Percentiles rank a stretch among this genome's conserved stretches.
Conservation (phyloP, 2,888 invertebrate genomes). For the Ypsolopha scabrella region DNA sequence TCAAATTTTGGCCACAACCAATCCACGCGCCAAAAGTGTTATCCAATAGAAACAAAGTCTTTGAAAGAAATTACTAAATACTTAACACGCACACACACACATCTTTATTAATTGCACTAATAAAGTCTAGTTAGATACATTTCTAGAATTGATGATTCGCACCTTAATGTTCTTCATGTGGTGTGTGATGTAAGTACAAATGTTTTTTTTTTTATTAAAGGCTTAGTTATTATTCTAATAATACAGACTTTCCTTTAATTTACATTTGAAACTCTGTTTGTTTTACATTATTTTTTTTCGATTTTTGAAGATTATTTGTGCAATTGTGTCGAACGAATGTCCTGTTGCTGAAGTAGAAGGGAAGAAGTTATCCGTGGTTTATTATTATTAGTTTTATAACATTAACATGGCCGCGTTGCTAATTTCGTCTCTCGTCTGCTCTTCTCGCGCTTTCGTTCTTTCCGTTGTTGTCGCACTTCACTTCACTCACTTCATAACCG, state of each 20-base stretch:
- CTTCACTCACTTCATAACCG: conserved; percentile 44
- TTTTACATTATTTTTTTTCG: neutral
- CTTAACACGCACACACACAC: too few relatives aligned
- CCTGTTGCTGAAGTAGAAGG: neutral
- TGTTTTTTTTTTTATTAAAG: too few relatives aligned
- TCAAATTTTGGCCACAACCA: too few relatives aligned
- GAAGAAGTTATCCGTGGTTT: neutral
- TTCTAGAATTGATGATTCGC: too few relatives aligned
- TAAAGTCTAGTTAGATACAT: too few relatives aligned
- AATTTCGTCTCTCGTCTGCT: conserved; percentile 50
- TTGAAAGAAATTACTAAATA: too few relatives aligned
- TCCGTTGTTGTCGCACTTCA: conserved; percentile 5
- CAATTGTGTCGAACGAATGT: too few relatives aligned
- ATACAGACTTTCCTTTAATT: neutral
- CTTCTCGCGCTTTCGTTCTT: conserved; percentile 48
- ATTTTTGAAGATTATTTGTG: neutral
- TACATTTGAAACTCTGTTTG: neutral
- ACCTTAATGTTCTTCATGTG: too few relatives aligned
- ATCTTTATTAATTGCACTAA: too few relatives aligned
- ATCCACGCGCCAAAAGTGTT: too few relatives aligned
- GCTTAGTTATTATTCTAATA: neutral
- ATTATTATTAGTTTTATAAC: neutral
- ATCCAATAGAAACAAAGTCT: too few relatives aligned
- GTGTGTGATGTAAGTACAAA: too few relatives aligned
- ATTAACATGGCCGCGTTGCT: conserved; percentile 17